Conservation (phyloP, 2,888 invertebrate genomes). For the Drosophila kanekoi region DNA sequence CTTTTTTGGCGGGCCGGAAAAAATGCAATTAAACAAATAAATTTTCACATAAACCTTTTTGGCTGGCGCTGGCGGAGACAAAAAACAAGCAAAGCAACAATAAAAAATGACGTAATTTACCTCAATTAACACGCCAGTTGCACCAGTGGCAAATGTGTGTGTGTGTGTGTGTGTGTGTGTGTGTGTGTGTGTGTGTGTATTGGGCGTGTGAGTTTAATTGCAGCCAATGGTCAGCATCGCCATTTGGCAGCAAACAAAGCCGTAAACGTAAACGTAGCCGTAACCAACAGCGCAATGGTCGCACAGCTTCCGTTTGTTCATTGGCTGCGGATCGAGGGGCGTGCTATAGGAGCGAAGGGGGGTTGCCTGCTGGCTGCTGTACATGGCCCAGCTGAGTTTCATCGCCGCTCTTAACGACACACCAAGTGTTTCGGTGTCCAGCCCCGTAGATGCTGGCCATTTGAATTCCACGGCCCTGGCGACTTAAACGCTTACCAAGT, state of each 20-base stretch:
- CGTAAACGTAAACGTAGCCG: slow-evolving; percentile 57
- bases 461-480: slow-evolving; percentile 46
- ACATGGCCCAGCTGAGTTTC: slow-evolving; percentile 70
- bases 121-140: slow-evolving; percentile 79
- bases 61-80: slow-evolving; percentile 8
- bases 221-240: slow-evolving; percentile 72
- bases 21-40: slow-evolving; percentile 81
- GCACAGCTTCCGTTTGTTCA: slow-evolving; percentile 35
- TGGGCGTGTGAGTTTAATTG: slow-evolving; percentile 67
- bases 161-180: slow-evolving; percentile 18
- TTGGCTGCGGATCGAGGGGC: slow-evolving; percentile 3
- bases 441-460: slow-evolving; percentile 21
- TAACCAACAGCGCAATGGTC: slow-evolving; percentile 46
- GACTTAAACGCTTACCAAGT: slow-evolving; percentile 55
- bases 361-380: not conserved
- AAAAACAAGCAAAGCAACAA: slow-evolving; percentile 10
- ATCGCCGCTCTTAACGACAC: slow-evolving; percentile 76
- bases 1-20: slow-evolving; percentile 37
- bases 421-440: slow-evolving; percentile 56
- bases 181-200: slow-evolving; percentile 20
- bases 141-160: slow-evolving; percentile 6
- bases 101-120: slow-evolving; percentile 76
- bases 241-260: slow-evolving; percentile 64
- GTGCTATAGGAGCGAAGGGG: not conserved
- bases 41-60: slow-evolving; percentile 71